Conservation (phyloP, 2,888 invertebrate genomes). For the Tupiocoris notatus region DNA sequence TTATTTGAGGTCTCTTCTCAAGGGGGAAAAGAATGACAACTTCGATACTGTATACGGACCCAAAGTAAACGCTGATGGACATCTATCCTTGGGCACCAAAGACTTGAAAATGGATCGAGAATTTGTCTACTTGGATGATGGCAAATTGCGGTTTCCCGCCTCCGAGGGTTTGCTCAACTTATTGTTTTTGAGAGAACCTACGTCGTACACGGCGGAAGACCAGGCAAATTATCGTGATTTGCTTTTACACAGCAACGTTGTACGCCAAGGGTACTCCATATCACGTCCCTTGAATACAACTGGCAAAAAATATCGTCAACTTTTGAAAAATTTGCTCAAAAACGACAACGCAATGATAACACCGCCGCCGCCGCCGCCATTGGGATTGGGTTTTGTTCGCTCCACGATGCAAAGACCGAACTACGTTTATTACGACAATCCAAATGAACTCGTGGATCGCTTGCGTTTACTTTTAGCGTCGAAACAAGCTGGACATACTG, state of each 20-base stretch:
- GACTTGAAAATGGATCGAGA: neutral
- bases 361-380: neutral
- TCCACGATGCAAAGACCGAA: neutral
- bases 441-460: neutral
- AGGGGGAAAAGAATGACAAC: neutral
- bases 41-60: conserved; percentile 19
- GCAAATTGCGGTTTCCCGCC: neutral
- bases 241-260: neutral
- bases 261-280: neutral
- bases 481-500: conserved; percentile 4
- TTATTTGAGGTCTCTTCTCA: neutral
- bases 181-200: neutral
- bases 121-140: neutral
- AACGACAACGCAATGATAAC: too few species aligned
- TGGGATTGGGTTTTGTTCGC: neutral
- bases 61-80: neutral
- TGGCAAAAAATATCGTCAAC: neutral
- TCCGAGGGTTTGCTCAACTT: conserved; percentile 9
- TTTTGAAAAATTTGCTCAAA: neutral
- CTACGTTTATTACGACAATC: conserved; percentile 2
- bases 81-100: neutral
- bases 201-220: neutral
- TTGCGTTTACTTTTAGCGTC: conserved; percentile 4
- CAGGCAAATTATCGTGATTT: conserved; percentile 11
- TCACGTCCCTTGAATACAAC: neutral